Conservation (phyloP, 1,140 invertebrate species). For the Rhynchophorus ferrugineus region DNA sequence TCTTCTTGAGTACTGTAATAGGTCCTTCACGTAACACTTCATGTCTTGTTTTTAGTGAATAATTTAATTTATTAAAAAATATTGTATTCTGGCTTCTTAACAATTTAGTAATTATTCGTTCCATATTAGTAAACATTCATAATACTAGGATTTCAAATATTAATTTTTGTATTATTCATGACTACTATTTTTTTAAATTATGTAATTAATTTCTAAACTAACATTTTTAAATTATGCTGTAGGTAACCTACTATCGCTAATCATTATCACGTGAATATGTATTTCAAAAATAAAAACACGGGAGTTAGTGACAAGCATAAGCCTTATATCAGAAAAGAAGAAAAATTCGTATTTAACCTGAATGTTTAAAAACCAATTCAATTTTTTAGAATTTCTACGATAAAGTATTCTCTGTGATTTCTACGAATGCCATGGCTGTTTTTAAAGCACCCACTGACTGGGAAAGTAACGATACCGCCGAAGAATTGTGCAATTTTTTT, state of each 20-base stretch:
- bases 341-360: no score
- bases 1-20: conserved; percentile 43
- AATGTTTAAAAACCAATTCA: no score
- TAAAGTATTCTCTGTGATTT: no score
- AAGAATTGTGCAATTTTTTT: neutral
- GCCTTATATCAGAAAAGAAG: no score
- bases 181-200: neutral
- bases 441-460: neutral
- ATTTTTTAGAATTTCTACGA: no score
- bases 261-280: no score
- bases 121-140: conserved; percentile 1
- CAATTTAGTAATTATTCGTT: conserved; percentile 2
- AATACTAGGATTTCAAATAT: neutral
- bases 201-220: no score
- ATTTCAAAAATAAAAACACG: no score
- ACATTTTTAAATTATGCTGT: no score
- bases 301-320: no score
- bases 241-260: no score
- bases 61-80: conserved; percentile 12
- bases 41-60: conserved; percentile 14
- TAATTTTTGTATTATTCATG: neutral
- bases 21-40: conserved; percentile 23
- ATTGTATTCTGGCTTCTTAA: neutral
- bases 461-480: neutral
- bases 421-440: no score